These are phyloP conservation scores for Dynastes hyllus DNA, from an alignment of 2,888 invertebrate genomes.

Conservation along the genomic window DNA sequence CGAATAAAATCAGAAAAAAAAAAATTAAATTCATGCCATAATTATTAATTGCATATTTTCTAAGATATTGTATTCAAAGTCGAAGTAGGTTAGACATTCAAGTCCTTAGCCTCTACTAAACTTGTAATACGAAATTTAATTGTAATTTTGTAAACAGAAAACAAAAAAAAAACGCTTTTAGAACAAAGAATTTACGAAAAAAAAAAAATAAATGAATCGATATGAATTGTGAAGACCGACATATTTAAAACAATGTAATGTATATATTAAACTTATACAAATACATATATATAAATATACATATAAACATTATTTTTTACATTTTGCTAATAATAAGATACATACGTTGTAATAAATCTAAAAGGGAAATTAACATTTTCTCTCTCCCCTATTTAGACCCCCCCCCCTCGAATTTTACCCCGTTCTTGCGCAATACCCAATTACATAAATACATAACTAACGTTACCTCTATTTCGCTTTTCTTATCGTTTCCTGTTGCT, in stretches of 20 bases:
- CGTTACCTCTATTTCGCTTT: neutral
- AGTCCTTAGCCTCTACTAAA: no score
- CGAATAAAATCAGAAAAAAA: no score
- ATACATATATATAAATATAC: conserved; percentile 16
- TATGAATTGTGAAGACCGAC: neutral
- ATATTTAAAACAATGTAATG: neutral
- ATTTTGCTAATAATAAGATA: conserved; percentile 19
- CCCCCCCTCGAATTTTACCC: neutral
- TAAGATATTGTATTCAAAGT: no score
- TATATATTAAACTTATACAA: neutral
- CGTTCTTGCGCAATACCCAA: conserved; percentile 1
- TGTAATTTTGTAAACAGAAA: no score
- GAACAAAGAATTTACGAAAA: no score
- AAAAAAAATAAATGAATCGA: no score
- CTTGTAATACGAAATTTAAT: no score
- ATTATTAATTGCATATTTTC: no score
- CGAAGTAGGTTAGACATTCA: no score
- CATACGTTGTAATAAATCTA: conserved; percentile 8
- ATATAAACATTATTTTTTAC: conserved; percentile 14
- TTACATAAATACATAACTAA: neutral
- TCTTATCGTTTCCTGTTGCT: no score
- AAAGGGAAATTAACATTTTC: neutral
- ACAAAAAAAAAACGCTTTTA: no score
- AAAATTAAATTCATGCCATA: no score
- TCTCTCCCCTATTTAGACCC: neutral